Conservation (phyloP, 2,888 invertebrate genomes). For the Apantesis nais region DNA sequence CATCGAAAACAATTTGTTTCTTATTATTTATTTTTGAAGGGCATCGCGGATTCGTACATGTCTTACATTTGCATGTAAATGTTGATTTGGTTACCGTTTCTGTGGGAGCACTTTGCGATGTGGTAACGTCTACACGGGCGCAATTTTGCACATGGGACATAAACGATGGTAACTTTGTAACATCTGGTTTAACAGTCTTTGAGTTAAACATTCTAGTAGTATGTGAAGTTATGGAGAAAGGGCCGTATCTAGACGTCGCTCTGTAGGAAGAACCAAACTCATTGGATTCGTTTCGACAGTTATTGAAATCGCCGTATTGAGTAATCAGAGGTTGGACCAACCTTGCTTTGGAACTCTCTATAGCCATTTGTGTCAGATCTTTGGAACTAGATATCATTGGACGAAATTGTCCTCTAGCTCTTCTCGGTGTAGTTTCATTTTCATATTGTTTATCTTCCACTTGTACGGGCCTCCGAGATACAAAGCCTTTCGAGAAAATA, state of each 20-base stretch:
- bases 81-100: constrained; percentile 22
- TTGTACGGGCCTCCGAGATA: constrained; percentile 24
- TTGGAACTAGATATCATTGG: constrained; percentile 45
- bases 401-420: neutral
- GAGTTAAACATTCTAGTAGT: constrained; percentile 20
- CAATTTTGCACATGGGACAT: constrained; percentile 54
- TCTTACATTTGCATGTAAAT: constrained; percentile 52
- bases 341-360: constrained; percentile 51
- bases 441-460: constrained; percentile 22
- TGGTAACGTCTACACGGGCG: constrained; percentile 45
- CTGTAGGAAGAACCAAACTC: constrained; percentile 58
- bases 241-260: constrained; percentile 44
- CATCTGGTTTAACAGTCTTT: constrained; percentile 37
- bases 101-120: constrained; percentile 39
- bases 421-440: neutral
- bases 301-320: neutral
- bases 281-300: constrained; percentile 16
- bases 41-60: constrained; percentile 49
- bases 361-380: constrained; percentile 45
- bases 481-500: constrained; percentile 36
- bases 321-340: constrained; percentile 21
- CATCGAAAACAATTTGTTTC: constrained; percentile 44
- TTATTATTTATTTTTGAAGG: constrained; percentile 30
- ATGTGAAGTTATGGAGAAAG: constrained; percentile 53
- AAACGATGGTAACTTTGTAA: constrained; percentile 52